Evolutionary conservation across 2,797 vertebrate species (phyloP).

Genomic region (Chlorospingus flavigularis): DNA sequence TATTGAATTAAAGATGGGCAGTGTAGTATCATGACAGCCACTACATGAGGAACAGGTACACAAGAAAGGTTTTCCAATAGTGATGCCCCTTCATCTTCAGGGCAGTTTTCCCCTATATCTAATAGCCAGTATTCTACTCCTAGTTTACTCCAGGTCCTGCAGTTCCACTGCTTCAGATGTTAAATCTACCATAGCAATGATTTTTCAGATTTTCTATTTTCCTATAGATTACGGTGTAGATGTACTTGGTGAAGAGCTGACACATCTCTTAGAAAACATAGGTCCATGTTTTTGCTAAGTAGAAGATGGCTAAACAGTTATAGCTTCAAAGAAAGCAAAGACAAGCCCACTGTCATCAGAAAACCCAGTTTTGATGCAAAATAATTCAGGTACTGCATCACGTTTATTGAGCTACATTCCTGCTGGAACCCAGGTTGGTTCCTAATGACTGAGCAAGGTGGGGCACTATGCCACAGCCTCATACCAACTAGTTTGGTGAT

Average conservation of each 20-base stretch:
- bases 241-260: neutral
- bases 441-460: neutral
- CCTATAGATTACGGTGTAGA: neutral
- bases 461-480: neutral
- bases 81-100: fast-evolving
- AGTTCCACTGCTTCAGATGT: neutral
- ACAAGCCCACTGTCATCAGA: neutral
- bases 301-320: neutral
- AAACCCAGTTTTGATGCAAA: neutral
- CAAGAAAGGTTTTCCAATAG: neutral
- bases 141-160: neutral
- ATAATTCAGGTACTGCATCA: neutral
- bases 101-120: neutral
- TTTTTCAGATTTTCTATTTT: neutral
- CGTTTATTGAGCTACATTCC: neutral
- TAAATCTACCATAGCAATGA: neutral
- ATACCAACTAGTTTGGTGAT: neutral
- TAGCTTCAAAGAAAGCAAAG: neutral
- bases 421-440: neutral
- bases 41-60: neutral
- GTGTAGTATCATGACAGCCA: neutral
- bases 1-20: neutral
- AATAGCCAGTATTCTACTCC: neutral
- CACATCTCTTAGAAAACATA: neutral
- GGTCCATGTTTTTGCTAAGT: neutral